These are phyloP conservation scores for Monochamus saltuarius DNA, from an alignment of 1,140 invertebrate species.

Conservation along the genomic window DNA sequence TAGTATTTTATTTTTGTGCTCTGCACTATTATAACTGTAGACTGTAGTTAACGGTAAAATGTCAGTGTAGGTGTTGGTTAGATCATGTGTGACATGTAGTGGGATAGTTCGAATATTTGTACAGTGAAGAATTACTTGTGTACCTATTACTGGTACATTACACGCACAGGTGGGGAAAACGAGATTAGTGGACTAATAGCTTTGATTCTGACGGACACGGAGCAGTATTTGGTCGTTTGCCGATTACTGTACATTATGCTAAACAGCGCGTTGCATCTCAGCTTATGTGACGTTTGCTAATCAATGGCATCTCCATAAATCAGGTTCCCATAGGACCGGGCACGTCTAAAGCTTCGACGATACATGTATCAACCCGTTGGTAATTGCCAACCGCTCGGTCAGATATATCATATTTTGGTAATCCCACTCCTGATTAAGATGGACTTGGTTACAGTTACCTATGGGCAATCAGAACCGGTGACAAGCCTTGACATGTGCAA, in stretches of 20 bases:
- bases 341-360: constrained; percentile 38
- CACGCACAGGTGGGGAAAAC: constrained; percentile 4
- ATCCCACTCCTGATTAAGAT: constrained; percentile 28
- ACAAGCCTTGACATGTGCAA: constrained; percentile 2
- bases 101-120: too few species aligned
- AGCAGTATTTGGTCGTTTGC: constrained; percentile 41
- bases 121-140: too few species aligned
- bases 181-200: constrained; percentile 39
- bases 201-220: constrained; percentile 41
- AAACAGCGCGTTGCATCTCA: constrained; percentile 44
- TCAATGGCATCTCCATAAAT: constrained; percentile 46
- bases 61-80: too few species aligned
- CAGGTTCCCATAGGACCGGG: constrained; percentile 39
- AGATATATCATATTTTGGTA: constrained; percentile 37
- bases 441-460: constrained; percentile 11
- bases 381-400: constrained; percentile 39
- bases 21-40: too few species aligned
- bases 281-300: constrained; percentile 46
- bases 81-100: too few species aligned
- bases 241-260: constrained; percentile 47
- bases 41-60: too few species aligned
- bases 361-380: constrained; percentile 41
- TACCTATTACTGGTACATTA: too few species aligned
- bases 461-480: constrained; percentile 15
- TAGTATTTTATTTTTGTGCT: too few species aligned